Percentiles rank a stretch among this genome's conserved stretches.
phyloP scores from a whole-genome alignment of 2,113 vertebrate species.

The Carassius carassius region DNA sequence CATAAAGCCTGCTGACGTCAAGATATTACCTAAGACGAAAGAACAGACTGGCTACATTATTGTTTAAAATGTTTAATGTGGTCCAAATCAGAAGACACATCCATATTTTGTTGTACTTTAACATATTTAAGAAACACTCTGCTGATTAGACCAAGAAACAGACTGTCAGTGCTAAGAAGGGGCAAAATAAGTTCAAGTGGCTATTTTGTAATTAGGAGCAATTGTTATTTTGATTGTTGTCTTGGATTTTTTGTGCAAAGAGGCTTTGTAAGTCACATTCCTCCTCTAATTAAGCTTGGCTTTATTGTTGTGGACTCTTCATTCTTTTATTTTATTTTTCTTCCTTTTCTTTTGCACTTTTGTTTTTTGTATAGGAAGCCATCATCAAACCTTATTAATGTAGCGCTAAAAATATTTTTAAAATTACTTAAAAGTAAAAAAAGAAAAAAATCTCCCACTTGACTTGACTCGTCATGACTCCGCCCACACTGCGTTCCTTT shows the following conservation, averaged over 20 bases:
- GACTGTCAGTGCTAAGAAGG: too few species aligned
- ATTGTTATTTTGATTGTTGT: neutral
- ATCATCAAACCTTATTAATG: too few species aligned
- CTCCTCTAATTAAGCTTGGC: slow-evolving; percentile 17
- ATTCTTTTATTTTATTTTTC: neutral
- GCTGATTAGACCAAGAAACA: neutral
- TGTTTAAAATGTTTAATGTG: too few species aligned
- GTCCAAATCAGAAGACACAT: neutral
- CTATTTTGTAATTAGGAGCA: neutral
- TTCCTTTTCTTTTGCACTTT: neutral
- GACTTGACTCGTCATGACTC: slow-evolving; percentile 58
- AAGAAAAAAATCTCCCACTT: neutral
- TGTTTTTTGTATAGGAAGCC: too few species aligned
- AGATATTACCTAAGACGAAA: neutral
- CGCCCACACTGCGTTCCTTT: slow-evolving; percentile 71
- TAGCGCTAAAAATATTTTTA: neutral
- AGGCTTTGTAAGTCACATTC: neutral
- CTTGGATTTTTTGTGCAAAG: neutral
- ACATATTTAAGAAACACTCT: neutral
- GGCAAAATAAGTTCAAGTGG: neutral
- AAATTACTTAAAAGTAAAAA: neutral
- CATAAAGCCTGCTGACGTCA: neutral
- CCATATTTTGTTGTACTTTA: neutral
- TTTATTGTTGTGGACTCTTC: neutral
- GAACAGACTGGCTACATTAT: neutral